Evolutionary conservation across 2,888 invertebrate species (phyloP), one percentile per base, ranked within the genome.

Genomic region (Lacanobia oleracea): DNA sequence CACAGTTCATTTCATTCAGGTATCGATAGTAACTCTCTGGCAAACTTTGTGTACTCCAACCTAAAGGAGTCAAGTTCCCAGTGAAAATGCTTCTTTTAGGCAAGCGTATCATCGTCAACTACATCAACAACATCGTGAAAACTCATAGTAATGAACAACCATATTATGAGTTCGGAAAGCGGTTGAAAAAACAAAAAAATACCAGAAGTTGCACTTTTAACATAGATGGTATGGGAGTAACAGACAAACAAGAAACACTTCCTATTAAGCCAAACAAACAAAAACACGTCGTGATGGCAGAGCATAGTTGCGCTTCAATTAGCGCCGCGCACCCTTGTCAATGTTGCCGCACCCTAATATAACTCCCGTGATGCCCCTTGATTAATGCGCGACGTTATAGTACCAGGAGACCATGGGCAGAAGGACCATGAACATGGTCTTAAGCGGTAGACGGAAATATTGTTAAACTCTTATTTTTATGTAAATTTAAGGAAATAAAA

Each of bases 281-380:
- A 73, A 82, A 69, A 67, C 66, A 59, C 53, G 50, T 10, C 60
- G 45, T 63, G 67, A 60, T 73, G 62, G 63, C 51, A 61, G 60
- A 69, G 51, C 74, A 69, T 79, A 80, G 83, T 80, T 82, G 51
- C 75, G 45, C 68, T 74, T 79, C 83, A 83, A 83, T 80, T 83
- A 79, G 83, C 60, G 80, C 66, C 65, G 45, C 72, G 66, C 69
- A 82, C 83, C 79, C 75, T 80, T 80, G 79, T 80, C 79, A 80
- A 69, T 83, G 83, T 69, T 43, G 57, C 64, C 21, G 61, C 65
- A 51, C 33, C 83, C 75, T 68, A 60, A 80, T 83, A 74, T 69
- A 82, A 69, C 75, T 80, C 83, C 75, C 56, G 79, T 70, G 80
- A 83, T 80, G 83, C 80, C 54, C 57, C 75, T 79, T 83, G 80